A percentile compares a stretch with the other conserved stretches of the same genome.
phyloP scores from a whole-genome alignment of 2,113 vertebrate species.

The Strix uralensis region DNA sequence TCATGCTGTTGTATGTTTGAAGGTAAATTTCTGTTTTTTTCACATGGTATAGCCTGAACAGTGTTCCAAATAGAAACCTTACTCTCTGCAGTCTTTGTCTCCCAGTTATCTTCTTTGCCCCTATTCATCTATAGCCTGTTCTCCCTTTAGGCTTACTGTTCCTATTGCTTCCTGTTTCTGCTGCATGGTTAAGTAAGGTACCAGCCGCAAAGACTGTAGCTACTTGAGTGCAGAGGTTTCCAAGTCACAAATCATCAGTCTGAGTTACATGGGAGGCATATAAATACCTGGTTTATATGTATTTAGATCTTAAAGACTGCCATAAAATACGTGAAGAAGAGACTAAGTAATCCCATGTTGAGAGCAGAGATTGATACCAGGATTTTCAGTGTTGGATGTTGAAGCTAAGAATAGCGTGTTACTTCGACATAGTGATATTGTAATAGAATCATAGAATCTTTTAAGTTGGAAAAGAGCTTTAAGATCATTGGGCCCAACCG shows the following conservation, averaged over 20 bases:
- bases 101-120: neutral
- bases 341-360: neutral
- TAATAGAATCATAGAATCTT: neutral
- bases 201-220: neutral
- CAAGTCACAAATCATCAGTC: neutral
- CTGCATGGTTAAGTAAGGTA: neutral
- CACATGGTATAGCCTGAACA: neutral
- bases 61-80: neutral
- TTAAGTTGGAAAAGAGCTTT: neutral
- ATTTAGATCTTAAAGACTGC: neutral
- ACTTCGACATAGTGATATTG: neutral
- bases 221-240: neutral
- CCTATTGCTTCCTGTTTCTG: neutral
- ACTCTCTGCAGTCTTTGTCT: neutral
- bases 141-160: neutral
- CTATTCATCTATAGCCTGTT: neutral
- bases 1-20: neutral
- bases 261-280: neutral
- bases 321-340: neutral
- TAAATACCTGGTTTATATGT: neutral
- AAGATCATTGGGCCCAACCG: accelerated
- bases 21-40: neutral
- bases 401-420: neutral
- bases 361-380: neutral
- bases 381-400: neutral